phyloP scores from a whole-genome alignment of 2,113 vertebrate species.

The Lutjanus erythropterus region DNA sequence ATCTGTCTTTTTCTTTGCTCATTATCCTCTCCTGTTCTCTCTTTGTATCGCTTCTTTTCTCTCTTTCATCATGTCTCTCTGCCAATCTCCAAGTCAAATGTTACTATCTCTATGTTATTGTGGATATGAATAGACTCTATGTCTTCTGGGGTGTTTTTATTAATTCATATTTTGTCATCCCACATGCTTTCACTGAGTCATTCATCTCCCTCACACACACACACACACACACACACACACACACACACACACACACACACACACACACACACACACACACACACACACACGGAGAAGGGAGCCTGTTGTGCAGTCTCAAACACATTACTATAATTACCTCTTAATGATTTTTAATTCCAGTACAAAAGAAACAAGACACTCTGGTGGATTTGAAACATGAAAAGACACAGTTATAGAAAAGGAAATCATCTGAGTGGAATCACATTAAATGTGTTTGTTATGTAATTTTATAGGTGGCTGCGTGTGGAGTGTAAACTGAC shows the following conservation, averaged over 20 bases:
- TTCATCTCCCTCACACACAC: conserved; percentile 30
- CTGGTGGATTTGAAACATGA: conserved; percentile 60
- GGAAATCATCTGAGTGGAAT: conserved; percentile 54
- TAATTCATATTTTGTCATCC: conserved; percentile 56
- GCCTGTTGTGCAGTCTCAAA: conserved; percentile 57
- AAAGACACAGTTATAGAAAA: conserved; percentile 51
- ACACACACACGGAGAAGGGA: conserved; percentile 11
- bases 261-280: not conserved
- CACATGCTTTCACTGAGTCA: conserved; percentile 55
- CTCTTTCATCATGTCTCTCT: conserved; percentile 41
- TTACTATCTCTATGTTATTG: conserved; percentile 39
- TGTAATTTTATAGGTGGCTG: conserved; percentile 48
- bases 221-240: not conserved
- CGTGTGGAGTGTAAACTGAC: conserved; percentile 29
- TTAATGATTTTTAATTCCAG: conserved; percentile 76
- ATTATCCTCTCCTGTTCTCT: conserved; percentile 36
- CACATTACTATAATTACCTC: conserved; percentile 73
- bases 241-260: conserved; percentile 14
- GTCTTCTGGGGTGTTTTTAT: conserved; percentile 57
- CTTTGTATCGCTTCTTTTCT: conserved; percentile 16
- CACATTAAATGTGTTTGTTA: conserved; percentile 56
- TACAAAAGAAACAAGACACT: conserved; percentile 67
- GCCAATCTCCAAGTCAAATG: conserved; percentile 59
- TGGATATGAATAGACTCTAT: conserved; percentile 43
- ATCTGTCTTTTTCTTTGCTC: conserved; percentile 44